phyloP scores from a whole-genome alignment of 2,888 invertebrate species.

The Pristionchus mayeri region DNA sequence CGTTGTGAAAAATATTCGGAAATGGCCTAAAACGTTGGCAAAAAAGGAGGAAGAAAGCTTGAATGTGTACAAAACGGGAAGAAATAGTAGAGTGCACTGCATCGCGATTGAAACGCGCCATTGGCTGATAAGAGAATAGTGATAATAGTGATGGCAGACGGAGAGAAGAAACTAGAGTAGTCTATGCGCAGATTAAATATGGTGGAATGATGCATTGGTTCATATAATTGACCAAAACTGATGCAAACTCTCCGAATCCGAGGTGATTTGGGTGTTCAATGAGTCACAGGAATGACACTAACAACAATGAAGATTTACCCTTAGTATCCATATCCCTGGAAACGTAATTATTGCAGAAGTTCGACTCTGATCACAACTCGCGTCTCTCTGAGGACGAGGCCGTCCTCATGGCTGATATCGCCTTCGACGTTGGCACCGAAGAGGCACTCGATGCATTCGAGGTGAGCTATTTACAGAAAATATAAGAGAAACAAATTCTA shows the following conservation, averaged over 20 bases:
- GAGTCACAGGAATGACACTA: too few species aligned
- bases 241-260: too few species aligned
- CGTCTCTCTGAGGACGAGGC: slow-evolving; percentile 48
- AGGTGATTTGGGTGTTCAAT: too few species aligned
- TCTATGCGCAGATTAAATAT: too few species aligned
- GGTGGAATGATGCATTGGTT: too few species aligned
- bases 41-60: not conserved
- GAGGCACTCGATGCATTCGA: slow-evolving; percentile 48
- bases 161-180: slow-evolving; percentile 21
- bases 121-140: not conserved
- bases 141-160: slow-evolving; percentile 12
- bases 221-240: too few species aligned
- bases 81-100: not conserved
- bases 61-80: too few species aligned
- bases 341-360: slow-evolving; percentile 45
- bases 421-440: slow-evolving; percentile 46
- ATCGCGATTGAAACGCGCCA: not conserved
- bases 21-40: not conserved
- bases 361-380: slow-evolving; percentile 28
- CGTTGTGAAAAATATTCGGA: not conserved
- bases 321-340: too few species aligned
- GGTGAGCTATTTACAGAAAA: too few species aligned
- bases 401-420: slow-evolving; percentile 42
- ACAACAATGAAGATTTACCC: too few species aligned
- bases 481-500: too few species aligned